phyloP scores from a whole-genome alignment of 2,888 invertebrate species.

The Sylvicola cinctus region DNA sequence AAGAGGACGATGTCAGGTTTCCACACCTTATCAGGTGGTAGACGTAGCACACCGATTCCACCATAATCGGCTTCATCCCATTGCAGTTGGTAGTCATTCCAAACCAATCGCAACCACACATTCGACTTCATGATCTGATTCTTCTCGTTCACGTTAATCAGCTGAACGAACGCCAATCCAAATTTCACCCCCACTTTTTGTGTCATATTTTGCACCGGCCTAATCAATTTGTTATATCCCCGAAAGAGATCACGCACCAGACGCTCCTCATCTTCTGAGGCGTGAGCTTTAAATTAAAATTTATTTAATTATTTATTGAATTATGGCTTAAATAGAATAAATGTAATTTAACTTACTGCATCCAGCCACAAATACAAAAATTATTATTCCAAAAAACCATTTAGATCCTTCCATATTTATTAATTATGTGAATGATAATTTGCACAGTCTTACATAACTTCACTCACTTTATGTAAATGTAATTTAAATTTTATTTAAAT shows the following conservation, averaged over 20 bases:
- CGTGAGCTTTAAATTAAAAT: constrained; percentile 33
- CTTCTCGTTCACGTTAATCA: constrained; percentile 98
- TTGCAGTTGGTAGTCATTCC: constrained; percentile 92
- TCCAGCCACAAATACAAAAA: no score
- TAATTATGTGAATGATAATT: no score
- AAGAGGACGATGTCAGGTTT: constrained; percentile 96
- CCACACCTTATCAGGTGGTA: constrained; percentile 96
- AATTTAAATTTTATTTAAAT: no score
- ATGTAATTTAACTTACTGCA: no score
- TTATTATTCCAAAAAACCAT: no score
- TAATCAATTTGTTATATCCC: constrained; percentile 95
- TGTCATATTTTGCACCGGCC: constrained; percentile 94
- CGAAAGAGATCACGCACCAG: constrained; percentile 89
- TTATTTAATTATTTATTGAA: no score
- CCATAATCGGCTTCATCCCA: constrained; percentile 97
- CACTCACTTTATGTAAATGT: no score
- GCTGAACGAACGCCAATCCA: constrained; percentile 91
- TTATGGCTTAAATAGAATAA: no score
- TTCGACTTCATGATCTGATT: constrained; percentile 99
- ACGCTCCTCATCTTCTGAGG: constrained; percentile 92
- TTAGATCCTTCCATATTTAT: no score
- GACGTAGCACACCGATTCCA: constrained; percentile 77
- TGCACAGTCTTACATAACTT: no score
- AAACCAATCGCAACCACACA: constrained; percentile 90
- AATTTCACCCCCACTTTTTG: constrained; percentile 92